Conservation (phyloP, 2,888 invertebrate species). For the Nycteola revayana region DNA sequence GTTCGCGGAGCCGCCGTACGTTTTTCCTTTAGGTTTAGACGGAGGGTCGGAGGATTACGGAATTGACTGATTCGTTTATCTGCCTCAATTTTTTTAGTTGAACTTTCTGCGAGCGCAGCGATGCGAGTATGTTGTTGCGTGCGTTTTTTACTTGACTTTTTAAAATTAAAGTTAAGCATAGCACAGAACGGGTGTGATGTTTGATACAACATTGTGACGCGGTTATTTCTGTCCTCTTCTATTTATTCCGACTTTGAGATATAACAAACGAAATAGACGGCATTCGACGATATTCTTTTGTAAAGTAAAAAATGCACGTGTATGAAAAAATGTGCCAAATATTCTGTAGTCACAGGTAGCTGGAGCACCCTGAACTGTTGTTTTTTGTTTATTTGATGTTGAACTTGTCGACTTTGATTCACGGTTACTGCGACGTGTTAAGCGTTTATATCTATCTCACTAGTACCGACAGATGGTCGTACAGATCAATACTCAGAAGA, state of each 20-base stretch:
- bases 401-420: slow-evolving; percentile 8
- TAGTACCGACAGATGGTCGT: no score
- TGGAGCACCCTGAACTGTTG: slow-evolving; percentile 31
- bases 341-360: slow-evolving; percentile 65
- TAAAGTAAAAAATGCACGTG: slow-evolving; percentile 37
- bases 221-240: slow-evolving; percentile 10
- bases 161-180: slow-evolving; percentile 4
- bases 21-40: slow-evolving; percentile 44
- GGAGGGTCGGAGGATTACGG: slow-evolving; percentile 42
- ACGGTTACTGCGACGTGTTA: neutral
- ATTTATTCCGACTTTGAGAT: slow-evolving; percentile 1
- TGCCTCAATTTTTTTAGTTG: slow-evolving; percentile 52
- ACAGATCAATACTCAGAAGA: no score
- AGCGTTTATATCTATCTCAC: no score
- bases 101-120: slow-evolving; percentile 32
- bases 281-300: slow-evolving; percentile 7
- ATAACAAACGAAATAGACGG: slow-evolving; percentile 6
- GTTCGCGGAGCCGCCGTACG: slow-evolving; percentile 46
- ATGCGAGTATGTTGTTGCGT: slow-evolving; percentile 27
- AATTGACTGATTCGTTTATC: slow-evolving; percentile 61
- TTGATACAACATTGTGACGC: slow-evolving; percentile 2
- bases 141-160: slow-evolving; percentile 29
- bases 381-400: slow-evolving; percentile 2
- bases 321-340: slow-evolving; percentile 71
- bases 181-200: no score